Evolutionary conservation across 2,797 vertebrate species (phyloP), one percentile per base, ranked within the genome.

Genomic region (Sylvia borin): DNA sequence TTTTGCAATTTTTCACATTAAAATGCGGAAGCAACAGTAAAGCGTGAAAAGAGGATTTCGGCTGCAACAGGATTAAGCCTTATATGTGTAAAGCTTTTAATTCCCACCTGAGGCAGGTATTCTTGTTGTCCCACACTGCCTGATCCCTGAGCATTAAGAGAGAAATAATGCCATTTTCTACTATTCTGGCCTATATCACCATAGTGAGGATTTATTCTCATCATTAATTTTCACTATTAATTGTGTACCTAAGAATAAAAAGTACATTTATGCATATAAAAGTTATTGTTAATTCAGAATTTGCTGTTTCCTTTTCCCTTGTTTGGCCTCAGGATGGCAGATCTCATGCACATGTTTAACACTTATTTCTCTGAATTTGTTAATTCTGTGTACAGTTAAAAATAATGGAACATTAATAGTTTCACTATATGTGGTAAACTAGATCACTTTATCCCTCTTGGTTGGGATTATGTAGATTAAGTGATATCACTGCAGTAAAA

Each of bases 21-120:
- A 93, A 84, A 95, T 54, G 64, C 25, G 2, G 31, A 81, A 74
- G 76, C 66, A 90, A 77, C 36, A 81, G 64, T 70, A 76, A 81
- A 67, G 67, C 2, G 0, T 22, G 61, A 82, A 91, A 88, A 90
- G 67, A 85, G 48, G 85, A 92, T 93, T 93, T 82, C 0, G 1
- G 55, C 45, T 47, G 57, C 85, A 71, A 79, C 38, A 67, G 76
- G 83, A 95, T 92, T 90, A 92, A 91, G 76, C 21, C 57, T 76
- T 42, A 19, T 32, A 68, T 26, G 14, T 53, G 36, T 84, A 86
- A 88, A 94, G 82, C 74, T 90, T 92, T 88, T 84, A 90, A 93
- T 91, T 96, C 77, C 57, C 60, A 93, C 80, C 85, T 95, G 71
- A 90, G 83, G 80, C 77, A 90, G 83, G 85, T 91, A 92, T 45